Percentiles rank a stretch among this genome's conserved stretches.
phyloP scores from a whole-genome alignment of 2,888 invertebrate species.

The Ethmia dodecea region DNA sequence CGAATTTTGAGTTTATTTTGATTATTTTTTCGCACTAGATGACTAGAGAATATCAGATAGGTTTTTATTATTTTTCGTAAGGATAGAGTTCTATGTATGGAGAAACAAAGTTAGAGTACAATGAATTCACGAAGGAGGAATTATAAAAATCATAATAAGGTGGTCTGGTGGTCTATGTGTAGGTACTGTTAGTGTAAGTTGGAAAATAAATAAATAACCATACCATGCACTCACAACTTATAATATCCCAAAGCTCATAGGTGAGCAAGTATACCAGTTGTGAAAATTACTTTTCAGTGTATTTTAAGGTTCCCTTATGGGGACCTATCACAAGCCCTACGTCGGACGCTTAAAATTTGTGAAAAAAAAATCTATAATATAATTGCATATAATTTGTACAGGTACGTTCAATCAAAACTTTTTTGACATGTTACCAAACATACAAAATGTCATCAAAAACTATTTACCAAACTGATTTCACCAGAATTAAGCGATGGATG shows the following conservation, averaged over 20 bases:
- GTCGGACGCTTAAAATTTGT: not conserved
- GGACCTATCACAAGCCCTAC: not conserved
- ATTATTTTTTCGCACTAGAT: constrained; percentile 4
- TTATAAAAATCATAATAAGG: no score
- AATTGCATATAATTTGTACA: no score
- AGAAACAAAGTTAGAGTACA: no score
- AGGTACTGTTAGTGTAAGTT: no score
- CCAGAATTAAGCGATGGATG: constrained; percentile 39
- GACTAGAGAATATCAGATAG: no score
- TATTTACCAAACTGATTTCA: constrained; percentile 25
- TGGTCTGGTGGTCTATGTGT: no score
- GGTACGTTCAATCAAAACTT: not conserved
- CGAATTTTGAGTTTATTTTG: constrained; percentile 23
- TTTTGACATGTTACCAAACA: constrained; percentile 9
- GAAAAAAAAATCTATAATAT: not conserved
- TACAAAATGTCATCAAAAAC: constrained; percentile 24
- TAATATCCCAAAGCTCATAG: no score
- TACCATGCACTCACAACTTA: no score
- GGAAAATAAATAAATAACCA: no score
- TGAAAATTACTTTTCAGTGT: not conserved
- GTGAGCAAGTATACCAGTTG: not conserved
- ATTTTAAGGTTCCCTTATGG: not conserved
- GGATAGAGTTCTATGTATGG: no score
- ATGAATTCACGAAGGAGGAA: no score
- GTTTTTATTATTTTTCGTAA: no score